A percentile compares a stretch with the other conserved stretches of the same genome.
Evolutionary conservation across 37 sponge, comb jelly and placozoan genomes (phyloP).

Genomic region (Dysidea cf. avara): DNA sequence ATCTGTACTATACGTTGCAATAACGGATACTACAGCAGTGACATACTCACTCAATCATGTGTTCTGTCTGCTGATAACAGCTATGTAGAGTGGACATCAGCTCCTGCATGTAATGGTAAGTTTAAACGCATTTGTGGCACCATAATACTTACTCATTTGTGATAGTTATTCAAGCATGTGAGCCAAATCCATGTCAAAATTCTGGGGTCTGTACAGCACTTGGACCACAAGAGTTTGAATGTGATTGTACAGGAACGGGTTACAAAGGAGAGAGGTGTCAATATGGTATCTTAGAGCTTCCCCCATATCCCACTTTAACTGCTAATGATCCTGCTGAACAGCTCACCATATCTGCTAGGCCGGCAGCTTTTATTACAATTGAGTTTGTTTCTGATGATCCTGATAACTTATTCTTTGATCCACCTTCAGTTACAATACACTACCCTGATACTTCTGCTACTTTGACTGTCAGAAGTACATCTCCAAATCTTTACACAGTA

Average conservation of each 20-base stretch:
- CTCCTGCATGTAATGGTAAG: no score
- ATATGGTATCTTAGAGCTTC: conserved; percentile 2
- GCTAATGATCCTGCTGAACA: not conserved
- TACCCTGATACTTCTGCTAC: not conserved
- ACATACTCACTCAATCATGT: no score
- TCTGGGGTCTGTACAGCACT: conserved; percentile 6
- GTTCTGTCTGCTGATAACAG: no score
- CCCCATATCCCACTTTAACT: not conserved
- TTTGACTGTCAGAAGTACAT: not conserved
- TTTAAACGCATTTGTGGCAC: no score
- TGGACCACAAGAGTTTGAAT: not conserved
- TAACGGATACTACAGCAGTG: no score
- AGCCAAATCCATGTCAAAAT: not conserved
- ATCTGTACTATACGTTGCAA: no score
- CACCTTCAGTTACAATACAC: not conserved
- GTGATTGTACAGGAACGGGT: conserved; percentile 16
- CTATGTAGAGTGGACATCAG: no score
- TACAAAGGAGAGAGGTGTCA: conserved; percentile 17
- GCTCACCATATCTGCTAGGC: conserved; percentile 16
- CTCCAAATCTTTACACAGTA: no score
- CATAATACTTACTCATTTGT: no score
- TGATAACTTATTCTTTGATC: not conserved
- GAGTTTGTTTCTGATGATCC: not conserved
- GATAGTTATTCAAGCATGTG: no score
- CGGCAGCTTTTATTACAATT: not conserved